phyloP scores from a whole-genome alignment of 2,888 invertebrate species.

The Atherix ibis region DNA sequence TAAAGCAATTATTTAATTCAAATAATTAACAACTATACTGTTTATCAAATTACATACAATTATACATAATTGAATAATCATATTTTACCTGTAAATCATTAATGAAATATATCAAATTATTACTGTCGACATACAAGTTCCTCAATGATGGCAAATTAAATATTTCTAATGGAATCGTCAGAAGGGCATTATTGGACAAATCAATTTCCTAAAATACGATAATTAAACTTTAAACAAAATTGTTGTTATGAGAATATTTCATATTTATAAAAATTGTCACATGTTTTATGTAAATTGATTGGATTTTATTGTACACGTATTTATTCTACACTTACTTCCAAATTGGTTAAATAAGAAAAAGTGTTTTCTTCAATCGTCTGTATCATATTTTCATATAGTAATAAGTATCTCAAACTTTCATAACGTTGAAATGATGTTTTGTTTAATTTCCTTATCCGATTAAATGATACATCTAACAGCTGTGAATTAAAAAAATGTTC shows the following conservation, averaged over 20 bases:
- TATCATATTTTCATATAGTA: constrained; percentile 32
- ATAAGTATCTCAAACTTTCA: constrained; percentile 23
- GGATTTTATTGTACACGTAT: background rate
- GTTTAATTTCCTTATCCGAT: constrained; percentile 30
- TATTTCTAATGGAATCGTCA: constrained; percentile 28
- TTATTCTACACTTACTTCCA: constrained; percentile 22
- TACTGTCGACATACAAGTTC: constrained; percentile 41
- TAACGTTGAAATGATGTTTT: constrained; percentile 27
- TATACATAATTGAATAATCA: background rate
- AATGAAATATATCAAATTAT: constrained; percentile 22
- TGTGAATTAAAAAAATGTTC: constrained; percentile 14
- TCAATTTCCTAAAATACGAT: constrained; percentile 34
- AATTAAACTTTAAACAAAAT: constrained; percentile 8
- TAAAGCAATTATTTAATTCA: background rate
- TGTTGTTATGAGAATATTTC: constrained; percentile 6
- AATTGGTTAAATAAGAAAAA: constrained; percentile 23
- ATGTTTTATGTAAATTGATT: background rate
- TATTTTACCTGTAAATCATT: constrained; percentile 19
- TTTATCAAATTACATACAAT: background rate
- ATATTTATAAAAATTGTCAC: constrained; percentile 5
- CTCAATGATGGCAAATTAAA: constrained; percentile 42
- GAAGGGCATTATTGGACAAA: constrained; percentile 29
- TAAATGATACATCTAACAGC: constrained; percentile 29
- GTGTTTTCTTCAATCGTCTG: constrained; percentile 30
- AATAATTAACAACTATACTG: background rate